Percentiles rank a stretch among this genome's conserved stretches.
Conservation (phyloP, 2,113 vertebrate genomes). For the Excalfactoria chinensis region DNA sequence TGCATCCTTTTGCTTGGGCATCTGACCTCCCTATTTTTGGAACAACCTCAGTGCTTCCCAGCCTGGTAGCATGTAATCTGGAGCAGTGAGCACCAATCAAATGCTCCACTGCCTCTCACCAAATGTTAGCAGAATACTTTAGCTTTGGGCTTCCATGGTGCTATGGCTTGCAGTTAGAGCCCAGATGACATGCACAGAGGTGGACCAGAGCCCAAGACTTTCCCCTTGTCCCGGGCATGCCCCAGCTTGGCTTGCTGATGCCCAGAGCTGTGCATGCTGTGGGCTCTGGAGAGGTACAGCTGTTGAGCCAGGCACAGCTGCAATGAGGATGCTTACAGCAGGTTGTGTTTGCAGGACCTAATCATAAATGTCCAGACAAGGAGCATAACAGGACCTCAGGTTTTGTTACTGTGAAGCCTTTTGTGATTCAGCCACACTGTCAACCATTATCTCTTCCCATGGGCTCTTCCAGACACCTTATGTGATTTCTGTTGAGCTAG, state of each 20-base stretch:
- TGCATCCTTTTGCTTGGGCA: neutral
- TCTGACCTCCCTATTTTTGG: neutral
- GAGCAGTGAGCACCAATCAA: accelerated
- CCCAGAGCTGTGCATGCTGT: neutral
- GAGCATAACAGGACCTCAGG: neutral
- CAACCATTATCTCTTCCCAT: accelerated
- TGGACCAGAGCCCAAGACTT: neutral
- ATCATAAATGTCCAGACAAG: neutral
- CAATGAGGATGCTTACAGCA: neutral
- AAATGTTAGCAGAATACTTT: neutral
- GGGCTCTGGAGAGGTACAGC: neutral
- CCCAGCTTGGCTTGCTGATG: neutral
- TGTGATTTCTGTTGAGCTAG: accelerated
- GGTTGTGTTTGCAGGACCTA: neutral
- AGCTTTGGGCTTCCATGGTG: neutral
- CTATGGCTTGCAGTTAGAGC: neutral
- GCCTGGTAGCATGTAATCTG: accelerated
- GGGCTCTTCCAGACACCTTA: neutral
- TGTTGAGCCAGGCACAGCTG: neutral
- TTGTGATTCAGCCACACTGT: accelerated
- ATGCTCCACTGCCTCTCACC: neutral
- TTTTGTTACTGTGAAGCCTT: neutral
- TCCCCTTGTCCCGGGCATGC: neutral
- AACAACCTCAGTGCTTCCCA: neutral
- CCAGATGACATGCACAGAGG: neutral